These are phyloP conservation scores for Tokudaia tokunoshimensis DNA, from an alignment of 2,797 vertebrate genomes.

Conservation along the genomic window DNA sequence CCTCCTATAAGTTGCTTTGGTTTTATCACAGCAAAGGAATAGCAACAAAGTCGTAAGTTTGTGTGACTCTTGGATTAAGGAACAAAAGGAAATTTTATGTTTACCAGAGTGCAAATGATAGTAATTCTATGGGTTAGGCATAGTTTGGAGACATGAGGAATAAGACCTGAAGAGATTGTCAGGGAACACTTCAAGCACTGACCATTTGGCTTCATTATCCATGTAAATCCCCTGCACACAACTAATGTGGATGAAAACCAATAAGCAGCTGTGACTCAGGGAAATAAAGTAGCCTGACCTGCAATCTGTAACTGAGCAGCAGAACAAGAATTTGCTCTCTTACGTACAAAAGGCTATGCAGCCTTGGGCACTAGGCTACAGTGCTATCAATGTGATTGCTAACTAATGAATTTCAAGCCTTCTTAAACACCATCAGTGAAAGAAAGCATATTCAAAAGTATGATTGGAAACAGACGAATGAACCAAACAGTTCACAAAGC, in stretches of 20 bases:
- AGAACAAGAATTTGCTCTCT: background rate
- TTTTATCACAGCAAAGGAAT: background rate
- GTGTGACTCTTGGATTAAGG: background rate
- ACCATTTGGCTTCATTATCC: background rate
- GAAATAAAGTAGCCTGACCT: background rate
- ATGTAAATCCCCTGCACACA: background rate
- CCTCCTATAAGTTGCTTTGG: background rate
- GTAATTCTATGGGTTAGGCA: background rate
- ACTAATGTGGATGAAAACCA: background rate
- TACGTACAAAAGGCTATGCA: background rate
- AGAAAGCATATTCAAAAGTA: background rate
- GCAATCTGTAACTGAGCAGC: background rate
- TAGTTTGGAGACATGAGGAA: background rate
- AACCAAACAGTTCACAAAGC: background rate
- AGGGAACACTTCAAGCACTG: rapidly evolving
- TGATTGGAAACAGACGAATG: background rate
- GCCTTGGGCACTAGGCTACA: background rate
- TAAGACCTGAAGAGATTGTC: background rate
- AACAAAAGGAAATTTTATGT: background rate
- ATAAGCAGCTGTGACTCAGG: background rate
- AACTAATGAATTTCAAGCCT: background rate
- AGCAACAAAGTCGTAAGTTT: no score
- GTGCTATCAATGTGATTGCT: background rate
- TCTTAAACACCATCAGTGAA: background rate
- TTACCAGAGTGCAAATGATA: background rate